Evolutionary conservation across 1,140 invertebrate species (phyloP), one percentile per base, ranked within the genome.

Genomic region (Neodiprion pinetum): DNA sequence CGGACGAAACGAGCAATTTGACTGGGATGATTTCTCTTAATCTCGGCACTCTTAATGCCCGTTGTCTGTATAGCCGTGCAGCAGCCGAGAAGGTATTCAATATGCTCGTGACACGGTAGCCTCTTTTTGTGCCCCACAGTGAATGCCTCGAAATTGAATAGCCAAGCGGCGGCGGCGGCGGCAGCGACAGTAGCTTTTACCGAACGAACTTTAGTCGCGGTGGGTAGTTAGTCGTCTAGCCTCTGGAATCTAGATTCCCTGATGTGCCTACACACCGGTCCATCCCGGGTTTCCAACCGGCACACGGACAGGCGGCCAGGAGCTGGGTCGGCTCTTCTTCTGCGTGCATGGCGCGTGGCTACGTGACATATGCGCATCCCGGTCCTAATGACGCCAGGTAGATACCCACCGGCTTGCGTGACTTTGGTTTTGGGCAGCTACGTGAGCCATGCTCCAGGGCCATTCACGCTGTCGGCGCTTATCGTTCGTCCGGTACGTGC

Each of bases 391-490:
- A 61, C 53, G 53, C 3, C 53, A 17, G 53, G 53, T 40, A 40
- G 1, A 17, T 9, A 61, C 53, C 53, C 9, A 61, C 9, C 28
- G 28, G 28, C 28, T 61, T 61, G 53, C 53, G 53, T 61, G 53
- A 61, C 53, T 61, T 61, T 61, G 53, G 53, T 61, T 61, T 61
- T 61, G 53, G 53, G 53, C n/a, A 17, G 53, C 53, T 61, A 61
- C 53, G 53, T 61, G 53, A 61, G 53, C 53, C 50, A 53, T 53
- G 50, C 50, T 10, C 10, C 17, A 21, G 17, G 50, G 50, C 50
- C 0, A 61, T 61, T 61, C 53, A 61, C 53, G 53, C 53, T 17
- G 53, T 61, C n/a, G n/a, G 53, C 53, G 53, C n/a, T 61, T 61
- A 61, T 61, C 3, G 53, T 61, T 61, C n/a, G 11, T 14, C 53